These are phyloP conservation scores for Gallinago solitaria DNA, from an alignment of 2,797 vertebrate genomes.

Conservation along the genomic window DNA sequence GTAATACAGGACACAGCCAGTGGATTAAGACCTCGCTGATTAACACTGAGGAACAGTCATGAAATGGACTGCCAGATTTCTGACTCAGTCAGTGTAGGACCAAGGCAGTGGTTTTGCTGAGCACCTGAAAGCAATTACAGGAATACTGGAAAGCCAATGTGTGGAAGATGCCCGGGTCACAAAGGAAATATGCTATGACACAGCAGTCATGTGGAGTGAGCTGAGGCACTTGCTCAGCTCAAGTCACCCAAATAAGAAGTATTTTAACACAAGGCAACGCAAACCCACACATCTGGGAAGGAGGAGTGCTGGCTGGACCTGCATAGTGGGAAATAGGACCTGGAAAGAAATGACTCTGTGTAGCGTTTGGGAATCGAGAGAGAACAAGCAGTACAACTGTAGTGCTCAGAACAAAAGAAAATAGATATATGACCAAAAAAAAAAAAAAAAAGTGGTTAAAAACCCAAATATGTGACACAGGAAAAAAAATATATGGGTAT, in stretches of 20 bases:
- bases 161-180: neutral
- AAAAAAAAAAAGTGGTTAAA: neutral
- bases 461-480: neutral
- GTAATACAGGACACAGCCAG: neutral
- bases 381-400: neutral
- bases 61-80: neutral
- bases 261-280: neutral
- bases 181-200: neutral
- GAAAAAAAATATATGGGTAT: neutral
- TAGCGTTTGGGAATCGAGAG: neutral
- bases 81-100: neutral
- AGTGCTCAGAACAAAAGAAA: neutral
- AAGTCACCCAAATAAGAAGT: neutral
- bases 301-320: neutral
- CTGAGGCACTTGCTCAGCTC: neutral
- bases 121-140: neutral
- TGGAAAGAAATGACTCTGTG: neutral
- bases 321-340: neutral
- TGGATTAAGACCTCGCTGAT: neutral
- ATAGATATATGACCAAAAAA: too few relatives aligned
- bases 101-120: neutral
- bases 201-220: neutral
- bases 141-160: neutral
- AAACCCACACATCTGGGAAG: neutral
- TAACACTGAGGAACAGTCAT: neutral